Evolutionary conservation across 2,113 vertebrate species (phyloP).

Genomic region (Melanerpes formicivorus): DNA sequence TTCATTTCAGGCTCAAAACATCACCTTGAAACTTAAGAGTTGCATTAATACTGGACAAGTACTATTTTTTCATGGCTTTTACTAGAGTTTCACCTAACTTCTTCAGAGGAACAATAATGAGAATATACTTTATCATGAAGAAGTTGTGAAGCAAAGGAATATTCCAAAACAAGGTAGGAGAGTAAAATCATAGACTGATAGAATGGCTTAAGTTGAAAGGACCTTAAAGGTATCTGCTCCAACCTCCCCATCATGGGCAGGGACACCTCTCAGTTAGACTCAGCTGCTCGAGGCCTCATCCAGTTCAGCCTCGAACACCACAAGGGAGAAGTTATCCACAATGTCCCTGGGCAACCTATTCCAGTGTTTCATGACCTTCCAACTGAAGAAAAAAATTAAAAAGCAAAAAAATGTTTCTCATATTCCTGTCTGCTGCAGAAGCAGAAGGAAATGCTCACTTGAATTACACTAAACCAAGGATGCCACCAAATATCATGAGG

Average conservation of each 20-base stretch:
- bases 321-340: too few relatives aligned
- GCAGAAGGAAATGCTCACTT: background rate
- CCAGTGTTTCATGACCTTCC: too few relatives aligned
- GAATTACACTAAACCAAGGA: background rate
- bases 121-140: background rate
- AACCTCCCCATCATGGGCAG: too few relatives aligned
- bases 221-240: too few relatives aligned
- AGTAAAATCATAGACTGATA: background rate
- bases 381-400: background rate
- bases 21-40: background rate
- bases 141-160: background rate
- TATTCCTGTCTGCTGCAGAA: background rate
- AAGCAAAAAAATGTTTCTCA: background rate
- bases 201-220: too few relatives aligned
- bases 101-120: background rate
- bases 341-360: too few relatives aligned
- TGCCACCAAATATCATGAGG: background rate
- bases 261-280: too few relatives aligned
- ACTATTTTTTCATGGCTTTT: background rate
- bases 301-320: too few relatives aligned
- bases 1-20: background rate
- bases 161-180: background rate
- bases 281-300: too few relatives aligned
- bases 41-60: background rate
- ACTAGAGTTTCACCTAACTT: background rate